These are phyloP conservation scores for Kryptolebias ocellatus DNA, from an alignment of 2,797 vertebrate genomes.

Conservation along the genomic window DNA sequence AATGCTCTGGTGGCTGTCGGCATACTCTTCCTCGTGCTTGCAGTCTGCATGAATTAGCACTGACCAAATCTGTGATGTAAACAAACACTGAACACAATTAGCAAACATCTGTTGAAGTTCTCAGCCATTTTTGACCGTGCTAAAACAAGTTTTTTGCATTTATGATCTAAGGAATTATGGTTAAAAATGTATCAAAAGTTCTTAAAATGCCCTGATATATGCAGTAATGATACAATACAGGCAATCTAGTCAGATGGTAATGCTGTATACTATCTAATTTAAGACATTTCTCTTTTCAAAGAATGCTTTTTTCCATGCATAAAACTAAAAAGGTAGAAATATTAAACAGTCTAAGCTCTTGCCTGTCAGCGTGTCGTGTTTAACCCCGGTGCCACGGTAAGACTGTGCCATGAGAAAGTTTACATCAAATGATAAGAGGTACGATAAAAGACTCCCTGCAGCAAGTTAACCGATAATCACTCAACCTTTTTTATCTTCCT, in stretches of 20 bases:
- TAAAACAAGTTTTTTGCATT: too few relatives aligned
- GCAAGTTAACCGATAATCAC: slow-evolving; percentile 38
- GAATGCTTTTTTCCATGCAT: neutral
- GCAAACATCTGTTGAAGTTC: too few relatives aligned
- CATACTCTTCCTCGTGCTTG: too few relatives aligned
- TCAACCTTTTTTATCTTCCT: slow-evolving; percentile 17
- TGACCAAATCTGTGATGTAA: too few relatives aligned
- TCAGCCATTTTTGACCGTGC: too few relatives aligned
- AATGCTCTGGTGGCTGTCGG: too few relatives aligned
- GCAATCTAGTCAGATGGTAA: neutral
- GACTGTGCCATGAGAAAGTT: slow-evolving; percentile 18
- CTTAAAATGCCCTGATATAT: neutral
- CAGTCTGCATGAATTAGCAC: too few relatives aligned
- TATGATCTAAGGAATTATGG: too few relatives aligned
- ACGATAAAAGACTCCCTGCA: slow-evolving; percentile 27
- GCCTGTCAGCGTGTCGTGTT: slow-evolving; percentile 4
- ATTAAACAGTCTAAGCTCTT: slow-evolving; percentile 9
- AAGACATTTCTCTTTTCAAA: slow-evolving; percentile 1
- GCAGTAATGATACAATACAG: neutral
- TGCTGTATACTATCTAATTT: neutral
- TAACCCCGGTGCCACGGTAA: too few relatives aligned
- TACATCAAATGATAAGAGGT: slow-evolving; percentile 35
- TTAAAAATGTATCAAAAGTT: too few relatives aligned
- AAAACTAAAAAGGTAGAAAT: slow-evolving; percentile 17
- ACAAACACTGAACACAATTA: too few relatives aligned